Evolutionary conservation across 2,888 invertebrate genomes (phyloP), one percentile per base, ranked within the genome.

Genomic region (Trissoscelio sp.): DNA sequence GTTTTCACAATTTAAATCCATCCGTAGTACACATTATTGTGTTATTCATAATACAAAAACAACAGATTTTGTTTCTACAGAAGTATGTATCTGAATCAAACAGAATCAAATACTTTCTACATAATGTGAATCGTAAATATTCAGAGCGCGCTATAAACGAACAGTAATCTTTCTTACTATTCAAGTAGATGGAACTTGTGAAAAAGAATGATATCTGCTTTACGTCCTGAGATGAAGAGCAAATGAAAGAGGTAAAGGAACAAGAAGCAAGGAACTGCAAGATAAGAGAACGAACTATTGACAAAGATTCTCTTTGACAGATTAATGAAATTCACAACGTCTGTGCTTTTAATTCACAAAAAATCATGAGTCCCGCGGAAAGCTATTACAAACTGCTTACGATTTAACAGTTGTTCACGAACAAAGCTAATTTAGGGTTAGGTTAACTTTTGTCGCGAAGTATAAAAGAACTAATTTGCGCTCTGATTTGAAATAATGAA

Each of bases 271-370:
- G 31, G 44, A 70, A 34, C 53, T 22, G 57, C 12, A 16, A 55
- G 58, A 66, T 67, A 67, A 75, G 55, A 57, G 66, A 60, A 58
- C 28, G 72, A 77, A 81, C 77, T 72, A 81, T 81, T 73, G 72
- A 72, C 77, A 73, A 55, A 70, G 81, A 77, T 58, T 46, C 62
- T 72, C 72, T 75, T 79, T 72, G 81, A 77, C 67, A 39, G 75
- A 72, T 77, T 72, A 81, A 81, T 77, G 72, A 81, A 81, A 81
- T 77, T 81, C 77, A 60, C 64, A 39, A 46, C 12, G 60, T 77
- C 77, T 72, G 66, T 46, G 39, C 67, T 73, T 67, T 55, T 77
- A 42, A 67, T 70, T 64, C 51, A n/a, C 60, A 67, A 75, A 75
- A 72, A 81, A 42, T 64, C 67, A 14, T n/a, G 11, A 51, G 37